These are phyloP conservation scores for Melanotus villosus DNA, from an alignment of 2,888 invertebrate species.

Conservation along the genomic window DNA sequence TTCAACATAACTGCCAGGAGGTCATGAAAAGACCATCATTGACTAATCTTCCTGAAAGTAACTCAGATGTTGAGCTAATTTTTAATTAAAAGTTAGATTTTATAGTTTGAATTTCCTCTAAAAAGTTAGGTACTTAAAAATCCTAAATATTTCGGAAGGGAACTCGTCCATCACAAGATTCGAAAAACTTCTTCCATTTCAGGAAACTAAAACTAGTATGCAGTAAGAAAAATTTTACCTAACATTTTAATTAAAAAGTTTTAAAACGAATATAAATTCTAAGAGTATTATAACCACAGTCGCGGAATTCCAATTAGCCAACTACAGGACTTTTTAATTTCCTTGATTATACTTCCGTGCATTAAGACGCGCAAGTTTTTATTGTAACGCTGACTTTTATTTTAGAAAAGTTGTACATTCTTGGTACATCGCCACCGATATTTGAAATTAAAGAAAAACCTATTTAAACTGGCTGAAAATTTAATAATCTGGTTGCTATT, in stretches of 20 bases:
- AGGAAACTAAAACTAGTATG: conserved; percentile 11
- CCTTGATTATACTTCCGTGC: conserved; percentile 22
- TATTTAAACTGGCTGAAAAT: too few relatives aligned
- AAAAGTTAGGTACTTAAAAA: too few relatives aligned
- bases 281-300: conserved; percentile 31
- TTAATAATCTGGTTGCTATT: too few relatives aligned
- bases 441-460: neutral
- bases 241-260: conserved; percentile 42
- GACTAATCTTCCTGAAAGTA: too few relatives aligned
- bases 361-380: conserved; percentile 10
- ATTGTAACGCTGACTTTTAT: neutral
- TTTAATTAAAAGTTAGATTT: too few relatives aligned
- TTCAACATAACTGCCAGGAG: too few relatives aligned
- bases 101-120: too few relatives aligned
- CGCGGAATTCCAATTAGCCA: conserved; percentile 31
- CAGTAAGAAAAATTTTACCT: conserved; percentile 23
- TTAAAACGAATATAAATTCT: conserved; percentile 35
- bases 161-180: too few relatives aligned
- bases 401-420: neutral
- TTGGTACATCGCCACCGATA: neutral
- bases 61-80: too few relatives aligned
- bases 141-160: too few relatives aligned
- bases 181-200: neutral
- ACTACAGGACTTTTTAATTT: conserved; percentile 34
- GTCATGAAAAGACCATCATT: too few relatives aligned